Percentiles rank a stretch among this genome's conserved stretches.
Evolutionary conservation across 2,797 vertebrate species (phyloP).

Genomic region (Potorous gilbertii): DNA sequence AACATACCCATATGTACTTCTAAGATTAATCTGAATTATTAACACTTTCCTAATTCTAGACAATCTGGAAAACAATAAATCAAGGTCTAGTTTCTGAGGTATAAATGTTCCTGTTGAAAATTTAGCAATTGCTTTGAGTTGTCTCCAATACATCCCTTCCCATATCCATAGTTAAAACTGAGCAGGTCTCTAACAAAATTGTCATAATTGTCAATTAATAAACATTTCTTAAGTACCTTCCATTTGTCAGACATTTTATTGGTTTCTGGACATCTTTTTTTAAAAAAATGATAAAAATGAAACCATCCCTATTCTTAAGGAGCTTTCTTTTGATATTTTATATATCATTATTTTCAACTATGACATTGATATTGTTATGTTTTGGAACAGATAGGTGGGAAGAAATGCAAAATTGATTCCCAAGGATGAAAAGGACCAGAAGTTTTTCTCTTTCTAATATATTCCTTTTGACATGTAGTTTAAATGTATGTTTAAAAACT

Average conservation of each 20-base stretch:
- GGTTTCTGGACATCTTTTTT: constrained; percentile 7
- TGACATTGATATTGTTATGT: background rate
- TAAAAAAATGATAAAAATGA: background rate
- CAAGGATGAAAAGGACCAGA: background rate
- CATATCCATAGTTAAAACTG: background rate
- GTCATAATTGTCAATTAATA: background rate
- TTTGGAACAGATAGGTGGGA: background rate
- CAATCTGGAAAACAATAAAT: background rate
- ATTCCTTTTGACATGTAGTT: constrained; percentile 8
- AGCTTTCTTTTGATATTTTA: background rate
- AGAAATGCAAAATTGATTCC: background rate
- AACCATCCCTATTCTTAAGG: background rate
- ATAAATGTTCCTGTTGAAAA: background rate
- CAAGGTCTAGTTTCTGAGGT: background rate
- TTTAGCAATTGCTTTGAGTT: background rate
- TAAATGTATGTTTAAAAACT: background rate
- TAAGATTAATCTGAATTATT: background rate
- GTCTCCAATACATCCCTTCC: background rate
- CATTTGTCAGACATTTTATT: constrained; percentile 10
- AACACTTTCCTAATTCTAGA: background rate
- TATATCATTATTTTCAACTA: background rate
- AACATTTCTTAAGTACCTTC: background rate
- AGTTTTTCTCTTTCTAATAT: background rate
- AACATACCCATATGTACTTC: no score
- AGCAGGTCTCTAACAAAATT: background rate